Evolutionary conservation across 2,113 vertebrate species (phyloP).

Genomic region (Bambusicola thoracicus): DNA sequence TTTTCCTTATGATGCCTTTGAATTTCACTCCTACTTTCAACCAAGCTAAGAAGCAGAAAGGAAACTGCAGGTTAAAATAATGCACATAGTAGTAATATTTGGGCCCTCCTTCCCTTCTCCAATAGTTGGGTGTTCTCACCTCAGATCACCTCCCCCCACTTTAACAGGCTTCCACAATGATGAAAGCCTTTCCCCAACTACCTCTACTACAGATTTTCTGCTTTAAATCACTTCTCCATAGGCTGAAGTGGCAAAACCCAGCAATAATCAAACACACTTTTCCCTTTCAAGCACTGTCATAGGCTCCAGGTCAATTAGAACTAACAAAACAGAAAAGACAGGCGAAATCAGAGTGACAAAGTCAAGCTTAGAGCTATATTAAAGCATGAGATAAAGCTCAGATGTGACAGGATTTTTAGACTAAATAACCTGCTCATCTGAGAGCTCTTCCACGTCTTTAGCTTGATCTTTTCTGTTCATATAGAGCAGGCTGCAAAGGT

Average conservation of each 20-base stretch:
- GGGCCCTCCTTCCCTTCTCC: neutral
- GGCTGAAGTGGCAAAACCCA: neutral
- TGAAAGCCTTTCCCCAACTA: neutral
- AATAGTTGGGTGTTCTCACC: neutral
- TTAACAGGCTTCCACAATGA: neutral
- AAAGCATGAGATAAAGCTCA: neutral
- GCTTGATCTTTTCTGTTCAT: slow-evolving; percentile 7
- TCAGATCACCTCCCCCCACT: neutral
- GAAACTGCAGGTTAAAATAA: neutral
- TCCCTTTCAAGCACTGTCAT: neutral
- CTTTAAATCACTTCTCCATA: neutral
- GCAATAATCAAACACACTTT: neutral
- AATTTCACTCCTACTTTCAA: neutral
- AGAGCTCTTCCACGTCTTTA: neutral
- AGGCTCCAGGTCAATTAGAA: neutral
- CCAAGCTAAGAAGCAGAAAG: neutral
- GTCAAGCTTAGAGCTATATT: neutral
- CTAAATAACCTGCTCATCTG: neutral
- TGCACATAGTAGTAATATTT: neutral
- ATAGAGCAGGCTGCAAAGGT: slow-evolving; percentile 21
- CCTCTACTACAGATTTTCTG: neutral
- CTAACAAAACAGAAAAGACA: neutral
- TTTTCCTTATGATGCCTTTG: neutral
- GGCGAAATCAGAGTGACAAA: neutral
- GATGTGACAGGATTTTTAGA: neutral